Evolutionary conservation across 2,888 invertebrate genomes (phyloP).

Genomic region (Anthrax anthrax): DNA sequence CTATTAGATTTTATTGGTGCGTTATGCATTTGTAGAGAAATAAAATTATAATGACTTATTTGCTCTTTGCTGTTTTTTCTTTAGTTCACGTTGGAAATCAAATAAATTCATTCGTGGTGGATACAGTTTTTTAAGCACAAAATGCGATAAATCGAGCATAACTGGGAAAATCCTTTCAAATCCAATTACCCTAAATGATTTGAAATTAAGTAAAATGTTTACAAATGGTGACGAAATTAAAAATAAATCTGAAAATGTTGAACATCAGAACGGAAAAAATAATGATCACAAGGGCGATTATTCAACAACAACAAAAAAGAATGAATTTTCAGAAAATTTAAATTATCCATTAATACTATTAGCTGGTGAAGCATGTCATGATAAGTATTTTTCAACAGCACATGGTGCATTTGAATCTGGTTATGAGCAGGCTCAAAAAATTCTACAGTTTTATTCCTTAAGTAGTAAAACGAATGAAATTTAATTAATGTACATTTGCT

Average conservation of each 20-base stretch:
- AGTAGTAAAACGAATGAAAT: no score
- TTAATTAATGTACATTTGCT: no score
- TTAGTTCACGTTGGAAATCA: conserved; percentile 41
- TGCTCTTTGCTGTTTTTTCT: background rate
- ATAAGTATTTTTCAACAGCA: conserved; percentile 46
- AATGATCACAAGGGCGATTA: no score
- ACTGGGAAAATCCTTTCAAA: conserved; percentile 27
- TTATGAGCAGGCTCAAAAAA: conserved; percentile 27
- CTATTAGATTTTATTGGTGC: conserved; percentile 36
- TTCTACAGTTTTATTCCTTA: background rate
- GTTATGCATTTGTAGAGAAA: conserved; percentile 6
- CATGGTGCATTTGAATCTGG: conserved; percentile 53
- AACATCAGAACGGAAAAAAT: no score
- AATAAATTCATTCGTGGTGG: conserved; percentile 43
- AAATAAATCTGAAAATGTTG: background rate
- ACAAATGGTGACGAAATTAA: background rate
- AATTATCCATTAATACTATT: conserved; percentile 38
- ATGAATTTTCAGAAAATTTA: background rate
- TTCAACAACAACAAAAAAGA: no score
- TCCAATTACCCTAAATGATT: conserved; percentile 26
- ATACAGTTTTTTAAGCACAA: conserved; percentile 41
- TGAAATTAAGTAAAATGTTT: background rate
- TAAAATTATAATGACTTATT: background rate
- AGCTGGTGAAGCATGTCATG: conserved; percentile 50
- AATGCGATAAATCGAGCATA: conserved; percentile 31